Evolutionary conservation across 2,113 vertebrate genomes (phyloP), one percentile per base, ranked within the genome.

Genomic region (Oncorhynchus tshawytscha): DNA sequence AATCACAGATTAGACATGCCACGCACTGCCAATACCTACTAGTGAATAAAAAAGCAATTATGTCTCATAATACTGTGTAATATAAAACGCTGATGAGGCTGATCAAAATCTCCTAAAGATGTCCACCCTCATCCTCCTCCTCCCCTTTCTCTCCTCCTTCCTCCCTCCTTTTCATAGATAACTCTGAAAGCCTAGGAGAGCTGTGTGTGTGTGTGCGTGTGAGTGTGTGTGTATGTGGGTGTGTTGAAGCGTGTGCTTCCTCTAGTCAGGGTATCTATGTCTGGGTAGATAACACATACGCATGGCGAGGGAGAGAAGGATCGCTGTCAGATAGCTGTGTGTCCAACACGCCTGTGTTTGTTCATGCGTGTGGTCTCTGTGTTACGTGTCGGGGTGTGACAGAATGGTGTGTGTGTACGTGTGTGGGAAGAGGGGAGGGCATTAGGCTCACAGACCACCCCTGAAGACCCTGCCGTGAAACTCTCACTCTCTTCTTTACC

Each of bases 1-100:
- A 60, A 57, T 15, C 5, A 78, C 59, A 69, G 67, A 78, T 74
- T 60, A 81, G 59, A 78, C 24, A 25, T 73, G 75, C 72, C 49
- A 65, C 1, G 34, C 6, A 39, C 51, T 68, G 67, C 15, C 18
- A n/a, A 31, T 9, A 39, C 7, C 67, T 68, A 57, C 65, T 3
- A 51, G 70, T 68, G 54, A 74, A 80, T 65, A 74, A 67, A 74
- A 70, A 20, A 68, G 67, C 39, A n/a, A 39, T 51, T 51, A 34
- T 65, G 65, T 18, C 71, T 51, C 62, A 73, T 71, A n/a, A 59
- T 48, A 34, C 9, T 7, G 29, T 59, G n/a, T 59, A 24, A 76
- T 78, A 20, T 68, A 49, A 48, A 25, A 16, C 48, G 54, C 67
- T 27, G 25, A 31, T 31, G 20, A 34, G 16, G 67, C 18, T 54